Evolutionary conservation across 2,797 vertebrate genomes (phyloP), one percentile per base, ranked within the genome.

Genomic region (Manis javanica): DNA sequence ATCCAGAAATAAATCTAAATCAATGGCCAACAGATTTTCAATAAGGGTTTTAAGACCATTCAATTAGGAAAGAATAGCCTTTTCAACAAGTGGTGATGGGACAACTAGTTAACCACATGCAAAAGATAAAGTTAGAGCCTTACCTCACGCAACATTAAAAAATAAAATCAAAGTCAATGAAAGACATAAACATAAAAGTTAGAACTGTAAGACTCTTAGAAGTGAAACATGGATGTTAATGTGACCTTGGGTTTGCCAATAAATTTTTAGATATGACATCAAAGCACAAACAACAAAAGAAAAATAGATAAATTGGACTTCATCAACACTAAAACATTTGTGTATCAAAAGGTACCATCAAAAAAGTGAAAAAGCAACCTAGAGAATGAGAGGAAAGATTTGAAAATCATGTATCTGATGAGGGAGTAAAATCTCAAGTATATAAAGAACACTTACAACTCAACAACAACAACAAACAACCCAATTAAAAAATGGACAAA

Each of bases 281-380:
- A 78, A 92, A 61, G 57, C 18, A 39, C 14, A 57, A 63, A 51
- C 23, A 59, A 42, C 69, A 63, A 68, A 89, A 86, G 39, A 92
- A 78, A 94, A 59, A 64, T 51, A 96, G 37, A 42, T 63, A 83
- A 83, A 49, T 37, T 85, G 81, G 74, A 59, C 21, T 78, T 64
- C 53, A 66, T 78, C 71, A 72, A 34, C 78, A 78, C 69, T 37
- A 78, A 94, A 87, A 78, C 1, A 26, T 82, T 39, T 69, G 29
- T 92, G 31, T 42, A 49, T 55, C 5, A 81, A 59, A 89, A 13
- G 26, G 55, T 82, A 34, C 37, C 31, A 74, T 34, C 21, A 68
- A 68, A 34, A 74, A 74, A 37, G 39, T 68, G 8, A 78, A 78
- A 94, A 84, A 23, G 53, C 31, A 55, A 79, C 14, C 29, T 66